A percentile compares a stretch with the other conserved stretches of the same genome.
Evolutionary conservation across 2,113 vertebrate species (phyloP).

Genomic region (Oriolus oriolus): DNA sequence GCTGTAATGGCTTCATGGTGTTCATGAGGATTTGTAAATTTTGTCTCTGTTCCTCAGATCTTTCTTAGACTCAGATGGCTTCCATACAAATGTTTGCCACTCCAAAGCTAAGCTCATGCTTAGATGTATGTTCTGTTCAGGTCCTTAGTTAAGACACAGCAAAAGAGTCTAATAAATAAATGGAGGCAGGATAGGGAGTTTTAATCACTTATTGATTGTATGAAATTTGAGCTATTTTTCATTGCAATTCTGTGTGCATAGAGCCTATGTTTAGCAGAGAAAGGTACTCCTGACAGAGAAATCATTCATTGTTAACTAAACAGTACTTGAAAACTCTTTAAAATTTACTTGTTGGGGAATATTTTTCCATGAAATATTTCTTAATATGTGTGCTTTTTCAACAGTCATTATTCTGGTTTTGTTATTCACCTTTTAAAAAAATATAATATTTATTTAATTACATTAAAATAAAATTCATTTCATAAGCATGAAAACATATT

Average conservation of each 20-base stretch:
- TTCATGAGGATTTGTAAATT: neutral
- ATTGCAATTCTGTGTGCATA: neutral
- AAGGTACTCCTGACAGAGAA: neutral
- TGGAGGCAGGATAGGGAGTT: neutral
- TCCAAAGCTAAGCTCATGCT: neutral
- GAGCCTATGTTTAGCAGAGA: neutral
- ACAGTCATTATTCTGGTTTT: neutral
- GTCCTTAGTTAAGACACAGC: neutral
- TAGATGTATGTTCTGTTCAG: neutral
- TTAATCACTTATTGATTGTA: constrained; percentile 15
- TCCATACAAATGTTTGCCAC: accelerated
- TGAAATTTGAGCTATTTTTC: constrained; percentile 7
- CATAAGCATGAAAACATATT: neutral
- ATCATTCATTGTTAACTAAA: neutral
- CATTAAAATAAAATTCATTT: neutral
- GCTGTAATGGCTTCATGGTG: neutral
- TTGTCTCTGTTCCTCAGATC: neutral
- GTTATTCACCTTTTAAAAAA: neutral
- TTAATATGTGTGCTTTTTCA: neutral
- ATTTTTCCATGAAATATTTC: neutral
- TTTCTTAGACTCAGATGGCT: neutral
- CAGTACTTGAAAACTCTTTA: neutral
- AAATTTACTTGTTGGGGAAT: neutral
- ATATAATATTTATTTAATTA: neutral
- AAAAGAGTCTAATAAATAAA: neutral